A percentile compares a stretch with the other conserved stretches of the same genome.
These are phyloP conservation scores for Microtus pennsylvanicus DNA, from an alignment of 2,113 vertebrate genomes.

Conservation along the genomic window DNA sequence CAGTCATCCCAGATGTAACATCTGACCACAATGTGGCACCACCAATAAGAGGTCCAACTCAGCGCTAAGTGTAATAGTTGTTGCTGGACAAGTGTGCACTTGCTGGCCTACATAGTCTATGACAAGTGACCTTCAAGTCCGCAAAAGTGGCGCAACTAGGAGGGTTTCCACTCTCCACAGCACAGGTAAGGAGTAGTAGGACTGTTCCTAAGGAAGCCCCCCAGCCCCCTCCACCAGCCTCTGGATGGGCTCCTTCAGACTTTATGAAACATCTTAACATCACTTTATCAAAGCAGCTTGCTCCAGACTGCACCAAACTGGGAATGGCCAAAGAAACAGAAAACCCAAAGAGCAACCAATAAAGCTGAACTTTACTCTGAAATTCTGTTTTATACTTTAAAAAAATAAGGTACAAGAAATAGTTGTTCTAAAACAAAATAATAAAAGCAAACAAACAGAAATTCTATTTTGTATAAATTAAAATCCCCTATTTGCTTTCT, in stretches of 20 bases:
- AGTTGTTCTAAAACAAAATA: conserved; percentile 49
- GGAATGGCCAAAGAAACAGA: conserved; percentile 54
- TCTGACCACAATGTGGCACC: neutral
- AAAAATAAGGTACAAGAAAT: conserved; percentile 14
- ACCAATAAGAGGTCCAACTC: neutral
- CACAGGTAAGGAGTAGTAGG: neutral
- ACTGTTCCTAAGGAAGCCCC: neutral
- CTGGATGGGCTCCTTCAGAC: neutral
- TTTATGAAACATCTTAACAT: neutral
- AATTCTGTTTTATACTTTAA: conserved; percentile 8
- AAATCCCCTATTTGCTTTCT: conserved; percentile 21
- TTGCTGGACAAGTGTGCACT: neutral
- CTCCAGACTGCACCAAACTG: conserved; percentile 29
- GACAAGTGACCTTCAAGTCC: neutral
- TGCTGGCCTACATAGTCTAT: neutral
- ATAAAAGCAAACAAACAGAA: conserved; percentile 23
- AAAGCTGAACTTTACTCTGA: conserved; percentile 49
- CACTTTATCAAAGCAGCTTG: conserved; percentile 3
- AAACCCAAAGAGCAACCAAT: conserved; percentile 38
- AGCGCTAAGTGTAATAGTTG: neutral
- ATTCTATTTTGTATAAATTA: conserved; percentile 1
- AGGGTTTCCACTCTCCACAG: neutral
- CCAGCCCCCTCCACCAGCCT: neutral
- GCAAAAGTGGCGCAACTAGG: neutral
- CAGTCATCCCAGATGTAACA: neutral